Conservation (phyloP, 2,888 invertebrate species). For the Melipona bicolor region DNA sequence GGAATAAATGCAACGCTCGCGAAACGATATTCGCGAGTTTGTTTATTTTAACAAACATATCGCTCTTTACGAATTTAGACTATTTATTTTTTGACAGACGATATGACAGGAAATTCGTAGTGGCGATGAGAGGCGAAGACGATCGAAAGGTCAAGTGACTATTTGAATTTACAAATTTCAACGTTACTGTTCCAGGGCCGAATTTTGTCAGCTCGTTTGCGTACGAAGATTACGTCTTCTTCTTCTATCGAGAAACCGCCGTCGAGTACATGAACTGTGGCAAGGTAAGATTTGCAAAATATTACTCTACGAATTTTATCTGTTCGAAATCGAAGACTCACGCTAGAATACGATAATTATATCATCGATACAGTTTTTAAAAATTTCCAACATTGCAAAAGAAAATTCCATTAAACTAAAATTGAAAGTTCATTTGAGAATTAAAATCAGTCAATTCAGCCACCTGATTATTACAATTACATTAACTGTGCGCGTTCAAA, state of each 20-base stretch:
- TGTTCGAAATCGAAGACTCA: background rate
- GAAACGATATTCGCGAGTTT: background rate
- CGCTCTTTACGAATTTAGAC: too few species aligned
- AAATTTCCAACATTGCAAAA: too few species aligned
- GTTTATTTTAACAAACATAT: background rate
- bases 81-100: too few species aligned
- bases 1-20: background rate
- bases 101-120: too few species aligned
- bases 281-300: conserved; percentile 86
- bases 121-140: too few species aligned
- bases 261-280: conserved; percentile 97
- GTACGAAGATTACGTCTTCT: conserved; percentile 93
- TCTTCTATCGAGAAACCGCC: conserved; percentile 96
- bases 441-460: too few species aligned
- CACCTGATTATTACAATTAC: too few species aligned
- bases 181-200: conserved; percentile 87
- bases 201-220: conserved; percentile 96
- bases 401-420: too few species aligned
- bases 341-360: background rate
- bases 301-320: background rate
- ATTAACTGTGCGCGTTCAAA: too few species aligned
- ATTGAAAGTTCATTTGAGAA: too few species aligned
- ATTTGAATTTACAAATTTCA: background rate
- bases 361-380: too few species aligned
- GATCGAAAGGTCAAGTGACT: too few species aligned